Percentiles rank a stretch among this genome's conserved stretches.
phyloP scores from a whole-genome alignment of 2,797 vertebrate species.

The Coluber constrictor region DNA sequence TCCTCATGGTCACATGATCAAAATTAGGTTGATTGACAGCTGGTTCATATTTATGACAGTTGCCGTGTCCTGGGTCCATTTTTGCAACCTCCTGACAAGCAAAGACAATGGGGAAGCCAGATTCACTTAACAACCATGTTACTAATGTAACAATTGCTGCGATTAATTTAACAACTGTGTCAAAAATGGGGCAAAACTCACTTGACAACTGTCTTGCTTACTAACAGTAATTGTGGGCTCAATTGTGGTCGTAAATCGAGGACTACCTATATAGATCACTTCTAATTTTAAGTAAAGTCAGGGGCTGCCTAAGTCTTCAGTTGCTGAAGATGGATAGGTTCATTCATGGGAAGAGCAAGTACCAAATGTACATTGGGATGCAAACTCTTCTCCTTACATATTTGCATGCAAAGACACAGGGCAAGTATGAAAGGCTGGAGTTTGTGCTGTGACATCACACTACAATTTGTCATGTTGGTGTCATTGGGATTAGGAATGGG shows the following conservation, averaged over 20 bases:
- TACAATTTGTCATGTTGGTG: not conserved
- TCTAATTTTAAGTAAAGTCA: not conserved
- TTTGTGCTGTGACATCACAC: not conserved
- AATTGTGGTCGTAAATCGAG: not conserved
- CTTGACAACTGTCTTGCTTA: not conserved
- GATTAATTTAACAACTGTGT: not conserved
- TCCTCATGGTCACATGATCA: not conserved
- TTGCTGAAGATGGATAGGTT: not conserved
- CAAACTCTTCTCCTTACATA: not conserved
- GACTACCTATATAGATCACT: not conserved
- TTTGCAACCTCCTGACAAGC: not conserved
- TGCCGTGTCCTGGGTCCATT: not conserved
- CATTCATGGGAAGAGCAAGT: not conserved
- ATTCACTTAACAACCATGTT: not conserved
- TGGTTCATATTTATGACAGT: not conserved
- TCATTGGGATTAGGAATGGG: not conserved
- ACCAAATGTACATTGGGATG: not conserved
- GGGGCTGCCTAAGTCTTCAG: not conserved
- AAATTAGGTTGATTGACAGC: not conserved
- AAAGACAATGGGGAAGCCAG: not conserved
- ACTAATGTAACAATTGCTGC: not conserved
- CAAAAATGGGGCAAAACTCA: not conserved
- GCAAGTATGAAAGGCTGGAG: not conserved
- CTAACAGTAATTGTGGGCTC: not conserved
- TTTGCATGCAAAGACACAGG: not conserved